Percentiles rank a stretch among this genome's conserved stretches.
These are phyloP conservation scores for Clytia hemisphaerica DNA, from an alignment of 30 jellyfish, hydroid and myxozoan genomes.

Conservation along the genomic window DNA sequence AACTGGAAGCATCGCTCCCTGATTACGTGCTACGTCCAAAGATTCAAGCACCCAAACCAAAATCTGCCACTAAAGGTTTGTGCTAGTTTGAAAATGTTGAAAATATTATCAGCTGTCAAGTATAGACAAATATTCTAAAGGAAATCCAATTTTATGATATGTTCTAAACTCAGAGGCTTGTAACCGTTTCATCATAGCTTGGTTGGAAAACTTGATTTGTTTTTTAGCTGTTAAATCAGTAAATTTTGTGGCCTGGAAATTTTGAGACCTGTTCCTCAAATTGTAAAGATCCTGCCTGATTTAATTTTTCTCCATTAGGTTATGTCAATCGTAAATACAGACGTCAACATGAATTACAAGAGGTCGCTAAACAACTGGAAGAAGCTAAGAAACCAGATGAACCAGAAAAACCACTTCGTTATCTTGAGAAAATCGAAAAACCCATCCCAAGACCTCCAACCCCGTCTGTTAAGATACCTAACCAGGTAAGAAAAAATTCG, in stretches of 20 bases:
- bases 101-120: too few species aligned
- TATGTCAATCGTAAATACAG: conserved; percentile 73
- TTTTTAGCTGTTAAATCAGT: too few species aligned
- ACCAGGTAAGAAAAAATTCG: conserved; percentile 69
- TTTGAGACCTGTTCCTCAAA: too few species aligned
- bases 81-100: too few species aligned
- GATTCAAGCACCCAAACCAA: conserved; percentile 84
- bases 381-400: conserved; percentile 56
- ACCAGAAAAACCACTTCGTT: conserved; percentile 68
- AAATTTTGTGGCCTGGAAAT: too few species aligned
- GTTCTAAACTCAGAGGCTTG: too few species aligned
- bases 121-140: too few species aligned
- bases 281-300: too few species aligned
- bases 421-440: conserved; percentile 75
- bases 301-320: too few species aligned
- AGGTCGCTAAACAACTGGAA: conserved; percentile 70
- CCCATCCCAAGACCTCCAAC: conserved; percentile 99
- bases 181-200: too few species aligned
- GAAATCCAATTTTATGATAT: too few species aligned
- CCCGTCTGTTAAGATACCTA: conserved; percentile 71
- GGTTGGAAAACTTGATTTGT: too few species aligned
- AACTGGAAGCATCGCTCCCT: conserved; percentile 85
- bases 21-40: conserved; percentile 83
- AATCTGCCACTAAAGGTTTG: conserved; percentile 49
- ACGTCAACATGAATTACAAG: conserved; percentile 75